phyloP scores from a whole-genome alignment of 2,113 vertebrate genomes.

The Bos javanicus region DNA sequence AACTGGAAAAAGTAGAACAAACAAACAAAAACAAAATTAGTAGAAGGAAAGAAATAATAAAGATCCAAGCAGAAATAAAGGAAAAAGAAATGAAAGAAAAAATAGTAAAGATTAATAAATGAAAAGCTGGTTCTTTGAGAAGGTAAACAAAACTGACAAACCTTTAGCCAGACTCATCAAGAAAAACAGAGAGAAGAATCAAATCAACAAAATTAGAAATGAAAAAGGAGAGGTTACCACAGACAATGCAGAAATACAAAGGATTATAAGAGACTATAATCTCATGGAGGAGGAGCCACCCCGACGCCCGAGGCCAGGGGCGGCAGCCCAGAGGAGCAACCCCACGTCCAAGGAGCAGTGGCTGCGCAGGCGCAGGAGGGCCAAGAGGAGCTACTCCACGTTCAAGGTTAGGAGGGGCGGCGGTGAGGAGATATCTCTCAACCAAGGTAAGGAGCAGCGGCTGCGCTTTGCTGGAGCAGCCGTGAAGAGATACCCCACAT shows the following conservation, averaged over 20 bases:
- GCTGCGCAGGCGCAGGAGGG: too few relatives aligned
- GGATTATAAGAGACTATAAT: not conserved
- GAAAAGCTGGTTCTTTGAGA: not conserved
- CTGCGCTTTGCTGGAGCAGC: too few relatives aligned
- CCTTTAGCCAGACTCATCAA: not conserved
- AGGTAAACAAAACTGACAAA: not conserved
- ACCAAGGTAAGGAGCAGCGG: too few relatives aligned
- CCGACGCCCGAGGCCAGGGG: too few relatives aligned
- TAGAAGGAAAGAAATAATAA: not conserved
- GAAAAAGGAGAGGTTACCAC: not conserved
- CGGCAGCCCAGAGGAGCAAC: accelerated
- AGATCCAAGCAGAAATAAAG: not conserved
- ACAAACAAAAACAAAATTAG: not conserved
- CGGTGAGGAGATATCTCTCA: too few relatives aligned
- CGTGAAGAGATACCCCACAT: too few relatives aligned
- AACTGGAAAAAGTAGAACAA: not conserved
- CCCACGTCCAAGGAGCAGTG: too few relatives aligned
- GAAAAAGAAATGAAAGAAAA: not conserved
- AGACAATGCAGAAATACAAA: not conserved
- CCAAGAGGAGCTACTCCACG: too few relatives aligned
- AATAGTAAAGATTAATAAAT: not conserved
- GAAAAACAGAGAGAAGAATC: not conserved
- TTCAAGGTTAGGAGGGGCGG: too few relatives aligned
- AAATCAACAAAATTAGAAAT: not conserved
- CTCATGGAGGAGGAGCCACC: too few relatives aligned